Evolutionary conservation across 2,888 invertebrate species (phyloP), one percentile per base, ranked within the genome.

Genomic region (Cyaniris semiargus): DNA sequence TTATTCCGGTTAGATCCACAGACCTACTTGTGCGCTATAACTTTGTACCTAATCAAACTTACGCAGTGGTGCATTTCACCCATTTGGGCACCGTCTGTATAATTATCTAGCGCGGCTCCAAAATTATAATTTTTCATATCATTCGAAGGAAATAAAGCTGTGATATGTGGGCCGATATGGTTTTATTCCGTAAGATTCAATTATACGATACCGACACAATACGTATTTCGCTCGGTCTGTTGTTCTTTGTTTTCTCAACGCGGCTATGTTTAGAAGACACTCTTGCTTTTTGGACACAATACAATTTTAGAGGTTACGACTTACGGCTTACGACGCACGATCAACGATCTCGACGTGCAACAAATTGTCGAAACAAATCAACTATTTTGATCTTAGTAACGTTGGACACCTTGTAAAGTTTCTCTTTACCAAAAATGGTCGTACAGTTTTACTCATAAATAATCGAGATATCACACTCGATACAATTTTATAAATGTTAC

Each of bases 131-230:
- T 60, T 44, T 66, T 38, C 15, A 38, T 60, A 74, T 74, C 77
- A 13, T 66, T 31, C 15, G 15, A 15, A 66, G 66, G 27, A 66
- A 66, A 66, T 31, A 27, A 66, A 66, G 66, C 15, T 31, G 27
- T 31, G 15, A 66, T 66, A 66, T 66, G 66, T 66, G 66, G 27
- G 66, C 15, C 13, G 66, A 27, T 27, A 15, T 74, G 53, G 15
- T 44, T 18, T 48, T 15, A 48, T 74, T 23, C 21, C 6, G 84
- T 87, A 85, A 92, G 91, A 92, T 93, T 91, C 88, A 90, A 91
- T 91, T 91, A 88, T 83, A 83, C 86, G 92, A 92, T 91, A 91
- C 86, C 85, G 82, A 90, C 89, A 87, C 88, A 85, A 87, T 85
- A 70, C 76, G n/a, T 10, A 85, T 84, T 85, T 84, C 87, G 86